phyloP scores from a whole-genome alignment of 2,888 invertebrate species.

The Mesorhabditis spiculigera region DNA sequence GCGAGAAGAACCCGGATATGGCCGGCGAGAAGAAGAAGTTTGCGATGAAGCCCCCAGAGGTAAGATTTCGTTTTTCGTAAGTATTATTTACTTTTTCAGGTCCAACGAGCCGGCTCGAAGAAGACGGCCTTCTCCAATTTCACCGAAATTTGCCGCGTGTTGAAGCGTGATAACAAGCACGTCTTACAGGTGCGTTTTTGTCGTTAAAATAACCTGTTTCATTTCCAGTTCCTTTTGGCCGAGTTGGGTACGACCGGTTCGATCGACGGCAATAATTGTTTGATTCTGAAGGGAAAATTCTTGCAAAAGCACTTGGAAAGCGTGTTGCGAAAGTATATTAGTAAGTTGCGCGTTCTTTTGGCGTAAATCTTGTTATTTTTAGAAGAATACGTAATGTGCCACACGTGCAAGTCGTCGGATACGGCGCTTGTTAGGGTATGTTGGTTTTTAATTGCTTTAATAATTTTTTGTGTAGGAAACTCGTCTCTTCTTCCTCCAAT shows the following conservation, averaged over 20 bases:
- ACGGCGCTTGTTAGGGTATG: constrained; percentile 74
- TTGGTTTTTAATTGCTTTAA: background rate
- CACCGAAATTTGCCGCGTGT: constrained; percentile 76
- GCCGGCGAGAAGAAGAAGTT: constrained; percentile 97
- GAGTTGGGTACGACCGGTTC: constrained; percentile 72
- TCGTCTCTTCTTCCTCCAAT: constrained; percentile 88
- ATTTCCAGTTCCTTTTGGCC: background rate
- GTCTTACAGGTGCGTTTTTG: constrained; percentile 73
- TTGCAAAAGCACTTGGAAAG: constrained; percentile 99
- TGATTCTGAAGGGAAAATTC: constrained; percentile 97
- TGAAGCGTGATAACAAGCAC: constrained; percentile 89
- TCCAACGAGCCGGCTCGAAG: constrained; percentile 93
- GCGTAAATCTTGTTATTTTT: constrained; percentile 18
- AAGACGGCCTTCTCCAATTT: constrained; percentile 99
- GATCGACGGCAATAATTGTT: constrained; percentile 94
- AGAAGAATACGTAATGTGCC: constrained; percentile 97
- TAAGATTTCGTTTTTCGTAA: constrained; percentile 7
- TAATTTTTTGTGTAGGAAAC: constrained; percentile 79
- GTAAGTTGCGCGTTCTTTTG: constrained; percentile 26
- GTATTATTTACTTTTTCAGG: constrained; percentile 66
- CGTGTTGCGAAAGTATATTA: constrained; percentile 69
- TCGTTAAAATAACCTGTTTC: constrained; percentile 48
- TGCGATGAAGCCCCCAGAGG: constrained; percentile 88
- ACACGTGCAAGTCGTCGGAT: constrained; percentile 97
- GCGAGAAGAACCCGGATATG: constrained; percentile 98